A percentile compares a stretch with the other conserved stretches of the same genome.
Evolutionary conservation across 2,797 vertebrate genomes (phyloP).

Genomic region (Phrynocephalus vlangalii): DNA sequence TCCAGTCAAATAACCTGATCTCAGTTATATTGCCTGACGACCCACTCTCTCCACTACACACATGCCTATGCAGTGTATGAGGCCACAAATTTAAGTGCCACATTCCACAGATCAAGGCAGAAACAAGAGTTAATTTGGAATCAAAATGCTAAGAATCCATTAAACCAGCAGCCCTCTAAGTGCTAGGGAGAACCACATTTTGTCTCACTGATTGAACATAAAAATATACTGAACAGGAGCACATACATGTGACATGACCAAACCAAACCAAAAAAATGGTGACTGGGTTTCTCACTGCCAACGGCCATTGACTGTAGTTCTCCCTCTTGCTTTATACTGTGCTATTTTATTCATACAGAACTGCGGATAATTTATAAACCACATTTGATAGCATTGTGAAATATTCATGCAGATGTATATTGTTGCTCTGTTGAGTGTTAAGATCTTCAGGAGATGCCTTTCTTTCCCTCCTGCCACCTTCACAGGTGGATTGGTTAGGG

Average conservation of each 20-base stretch:
- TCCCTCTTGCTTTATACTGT: slow-evolving; percentile 14
- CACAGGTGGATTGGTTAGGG: no score
- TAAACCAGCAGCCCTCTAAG: slow-evolving; percentile 5
- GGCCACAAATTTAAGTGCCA: slow-evolving; percentile 1
- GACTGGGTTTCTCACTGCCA: not conserved
- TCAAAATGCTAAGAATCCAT: slow-evolving; percentile 15
- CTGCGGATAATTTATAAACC: slow-evolving; percentile 34
- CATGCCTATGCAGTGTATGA: slow-evolving; percentile 11
- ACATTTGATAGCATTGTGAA: slow-evolving; percentile 42
- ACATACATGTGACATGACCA: not conserved
- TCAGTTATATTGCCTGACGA: slow-evolving; percentile 19
- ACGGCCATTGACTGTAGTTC: not conserved
- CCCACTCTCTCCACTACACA: slow-evolving; percentile 9
- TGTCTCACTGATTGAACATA: slow-evolving; percentile 19
- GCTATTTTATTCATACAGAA: slow-evolving; percentile 36
- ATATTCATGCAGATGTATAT: slow-evolving; percentile 29
- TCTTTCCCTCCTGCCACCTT: no score
- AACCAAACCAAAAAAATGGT: not conserved
- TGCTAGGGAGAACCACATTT: not conserved
- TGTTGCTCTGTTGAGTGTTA: not conserved
- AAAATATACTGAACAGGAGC: slow-evolving; percentile 8
- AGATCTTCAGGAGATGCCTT: no score
- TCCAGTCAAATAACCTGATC: slow-evolving; percentile 8
- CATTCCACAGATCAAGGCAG: slow-evolving; percentile 21
- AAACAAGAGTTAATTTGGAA: slow-evolving; percentile 19